Conservation (phyloP, 2,797 vertebrate species). For the Ispidina lecontei region DNA sequence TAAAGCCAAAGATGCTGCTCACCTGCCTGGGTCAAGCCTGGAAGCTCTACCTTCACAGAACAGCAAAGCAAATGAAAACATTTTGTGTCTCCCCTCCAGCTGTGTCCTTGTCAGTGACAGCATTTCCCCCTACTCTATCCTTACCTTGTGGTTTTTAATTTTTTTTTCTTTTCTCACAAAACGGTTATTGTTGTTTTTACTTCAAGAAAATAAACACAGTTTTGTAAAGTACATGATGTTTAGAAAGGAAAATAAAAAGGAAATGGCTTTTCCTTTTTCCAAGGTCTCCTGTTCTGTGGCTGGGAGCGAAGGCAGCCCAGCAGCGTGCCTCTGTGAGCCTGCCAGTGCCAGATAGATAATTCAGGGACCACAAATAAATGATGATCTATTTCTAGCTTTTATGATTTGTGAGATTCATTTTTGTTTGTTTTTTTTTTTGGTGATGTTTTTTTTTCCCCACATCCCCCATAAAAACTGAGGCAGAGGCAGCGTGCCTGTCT, state of each 20-base stretch:
- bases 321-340: neutral
- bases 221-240: neutral
- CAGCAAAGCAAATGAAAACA: neutral
- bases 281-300: neutral
- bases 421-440: no score
- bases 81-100: neutral
- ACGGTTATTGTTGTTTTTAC: neutral
- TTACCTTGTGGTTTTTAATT: neutral
- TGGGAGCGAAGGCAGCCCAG: neutral
- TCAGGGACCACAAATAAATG: neutral
- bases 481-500: neutral
- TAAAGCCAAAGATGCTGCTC: neutral
- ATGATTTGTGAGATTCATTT: neutral
- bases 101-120: neutral
- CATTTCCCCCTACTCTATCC: neutral
- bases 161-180: neutral
- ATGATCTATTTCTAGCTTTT: slow-evolving; percentile 14
- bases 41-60: neutral
- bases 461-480: neutral
- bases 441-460: neutral
- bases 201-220: neutral
- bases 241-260: neutral
- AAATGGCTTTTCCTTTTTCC: neutral
- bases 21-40: neutral
- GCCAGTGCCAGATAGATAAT: neutral